Percentiles rank a stretch among this genome's conserved stretches.
These are phyloP conservation scores for Prostheceraeus crozeri DNA, from an alignment of 2,888 invertebrate genomes.

Conservation along the genomic window DNA sequence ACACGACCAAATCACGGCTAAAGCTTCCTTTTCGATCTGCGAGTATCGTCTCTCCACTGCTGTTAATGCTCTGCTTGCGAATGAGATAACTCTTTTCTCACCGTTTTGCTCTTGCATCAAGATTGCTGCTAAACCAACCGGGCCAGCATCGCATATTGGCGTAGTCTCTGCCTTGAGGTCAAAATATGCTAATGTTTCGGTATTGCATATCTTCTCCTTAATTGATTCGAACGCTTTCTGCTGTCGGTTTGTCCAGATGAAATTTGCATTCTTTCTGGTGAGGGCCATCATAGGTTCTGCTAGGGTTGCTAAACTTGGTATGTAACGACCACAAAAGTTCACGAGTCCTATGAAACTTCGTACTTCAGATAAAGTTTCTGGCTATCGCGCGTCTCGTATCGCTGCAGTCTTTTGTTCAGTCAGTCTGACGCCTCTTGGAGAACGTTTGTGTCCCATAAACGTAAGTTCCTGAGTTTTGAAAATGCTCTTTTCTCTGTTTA, in stretches of 20 bases:
- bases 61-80: conserved; percentile 22
- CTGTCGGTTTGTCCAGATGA: conserved; percentile 29
- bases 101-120: conserved; percentile 28
- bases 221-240: conserved; percentile 27
- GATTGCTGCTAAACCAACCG: conserved; percentile 28
- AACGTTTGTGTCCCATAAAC: conserved; percentile 37
- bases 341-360: conserved; percentile 32
- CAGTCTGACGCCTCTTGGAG: conserved; percentile 33
- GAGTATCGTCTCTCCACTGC: conserved; percentile 28
- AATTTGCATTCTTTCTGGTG: conserved; percentile 19
- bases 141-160: conserved; percentile 24
- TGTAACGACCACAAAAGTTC: conserved; percentile 28
- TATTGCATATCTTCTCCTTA: conserved; percentile 9
- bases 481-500: conserved; percentile 42
- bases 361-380: conserved; percentile 32
- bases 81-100: conserved; percentile 23
- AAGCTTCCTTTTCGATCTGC: conserved; percentile 34
- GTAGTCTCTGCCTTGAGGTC: conserved; percentile 19
- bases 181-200: conserved; percentile 34
- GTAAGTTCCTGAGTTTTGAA: conserved; percentile 39
- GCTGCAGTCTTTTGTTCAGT: conserved; percentile 34
- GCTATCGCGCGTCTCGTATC: conserved; percentile 32
- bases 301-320: conserved; percentile 19
- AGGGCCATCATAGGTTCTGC: conserved; percentile 27
- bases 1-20: conserved; percentile 37